phyloP scores from a whole-genome alignment of 2,797 vertebrate genomes.

The Lepilemur septentrionalis region DNA sequence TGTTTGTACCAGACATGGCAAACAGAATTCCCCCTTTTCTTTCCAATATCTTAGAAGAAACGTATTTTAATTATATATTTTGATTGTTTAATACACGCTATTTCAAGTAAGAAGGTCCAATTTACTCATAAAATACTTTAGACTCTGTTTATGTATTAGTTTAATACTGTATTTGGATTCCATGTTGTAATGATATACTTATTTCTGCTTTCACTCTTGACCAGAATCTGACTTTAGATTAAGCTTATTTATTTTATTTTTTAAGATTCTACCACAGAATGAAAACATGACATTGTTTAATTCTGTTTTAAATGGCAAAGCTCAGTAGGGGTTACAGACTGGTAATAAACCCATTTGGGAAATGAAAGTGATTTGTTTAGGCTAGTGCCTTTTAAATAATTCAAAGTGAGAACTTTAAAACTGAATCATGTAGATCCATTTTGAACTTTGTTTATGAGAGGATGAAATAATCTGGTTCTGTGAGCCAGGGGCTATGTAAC shows the following conservation, averaged over 20 bases:
- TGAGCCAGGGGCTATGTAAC: background rate
- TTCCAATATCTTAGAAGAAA: slow-evolving; percentile 6
- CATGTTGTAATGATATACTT: background rate
- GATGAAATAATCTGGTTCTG: slow-evolving; percentile 11
- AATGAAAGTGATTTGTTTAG: background rate
- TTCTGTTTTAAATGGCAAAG: background rate
- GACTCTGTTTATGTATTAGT: background rate
- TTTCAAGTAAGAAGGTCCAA: background rate
- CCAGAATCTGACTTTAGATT: background rate
- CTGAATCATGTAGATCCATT: background rate
- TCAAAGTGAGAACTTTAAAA: background rate
- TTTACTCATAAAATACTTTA: background rate
- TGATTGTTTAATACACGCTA: background rate
- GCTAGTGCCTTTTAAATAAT: background rate
- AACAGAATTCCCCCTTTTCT: background rate
- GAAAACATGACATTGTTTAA: background rate
- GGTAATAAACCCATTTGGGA: background rate
- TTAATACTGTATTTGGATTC: background rate
- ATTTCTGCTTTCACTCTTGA: slow-evolving; percentile 50
- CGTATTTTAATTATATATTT: background rate
- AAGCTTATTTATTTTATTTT: background rate
- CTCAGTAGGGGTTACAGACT: background rate
- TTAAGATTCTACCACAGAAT: background rate
- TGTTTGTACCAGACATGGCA: slow-evolving; percentile 52
- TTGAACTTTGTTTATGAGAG: background rate